Evolutionary conservation across 2,797 vertebrate genomes (phyloP).

Genomic region (Alca torda): DNA sequence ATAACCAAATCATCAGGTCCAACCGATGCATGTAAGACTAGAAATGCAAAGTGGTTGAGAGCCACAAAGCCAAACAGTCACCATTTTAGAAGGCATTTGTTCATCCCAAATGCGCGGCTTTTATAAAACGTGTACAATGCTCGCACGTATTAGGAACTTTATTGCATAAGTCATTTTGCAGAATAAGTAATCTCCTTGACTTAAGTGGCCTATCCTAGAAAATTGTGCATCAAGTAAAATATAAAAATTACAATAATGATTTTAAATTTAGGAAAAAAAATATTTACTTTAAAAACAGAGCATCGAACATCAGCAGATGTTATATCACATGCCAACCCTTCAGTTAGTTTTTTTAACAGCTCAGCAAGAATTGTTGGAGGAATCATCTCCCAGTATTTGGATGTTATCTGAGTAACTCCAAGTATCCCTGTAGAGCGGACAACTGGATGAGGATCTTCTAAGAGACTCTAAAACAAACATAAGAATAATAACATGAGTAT

Average conservation of each 20-base stretch:
- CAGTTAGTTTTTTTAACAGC: conserved; percentile 87
- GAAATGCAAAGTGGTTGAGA: neutral
- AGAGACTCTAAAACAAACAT: conserved; percentile 78
- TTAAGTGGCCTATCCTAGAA: neutral
- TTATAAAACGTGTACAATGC: neutral
- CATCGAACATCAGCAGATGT: conserved; percentile 92
- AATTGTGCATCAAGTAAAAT: neutral
- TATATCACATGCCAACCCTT: conserved; percentile 82
- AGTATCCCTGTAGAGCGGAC: conserved; percentile 89
- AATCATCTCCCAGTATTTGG: conserved; percentile 93
- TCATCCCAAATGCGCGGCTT: neutral
- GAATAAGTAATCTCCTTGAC: neutral
- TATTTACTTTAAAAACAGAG: conserved; percentile 90
- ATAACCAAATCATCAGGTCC: neutral
- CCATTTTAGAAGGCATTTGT: neutral
- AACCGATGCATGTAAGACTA: neutral
- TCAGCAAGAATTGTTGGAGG: conserved; percentile 86
- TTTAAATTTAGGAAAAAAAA: neutral
- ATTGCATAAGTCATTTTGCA: neutral
- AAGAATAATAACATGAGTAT: neutral
- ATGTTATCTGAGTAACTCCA: conserved; percentile 89
- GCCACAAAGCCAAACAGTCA: neutral
- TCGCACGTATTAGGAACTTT: neutral
- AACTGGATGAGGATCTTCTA: conserved; percentile 88
- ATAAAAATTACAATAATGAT: neutral